Evolutionary conservation across 2,888 invertebrate genomes (phyloP), one percentile per base, ranked within the genome.

Genomic region (Andrena fulva): DNA sequence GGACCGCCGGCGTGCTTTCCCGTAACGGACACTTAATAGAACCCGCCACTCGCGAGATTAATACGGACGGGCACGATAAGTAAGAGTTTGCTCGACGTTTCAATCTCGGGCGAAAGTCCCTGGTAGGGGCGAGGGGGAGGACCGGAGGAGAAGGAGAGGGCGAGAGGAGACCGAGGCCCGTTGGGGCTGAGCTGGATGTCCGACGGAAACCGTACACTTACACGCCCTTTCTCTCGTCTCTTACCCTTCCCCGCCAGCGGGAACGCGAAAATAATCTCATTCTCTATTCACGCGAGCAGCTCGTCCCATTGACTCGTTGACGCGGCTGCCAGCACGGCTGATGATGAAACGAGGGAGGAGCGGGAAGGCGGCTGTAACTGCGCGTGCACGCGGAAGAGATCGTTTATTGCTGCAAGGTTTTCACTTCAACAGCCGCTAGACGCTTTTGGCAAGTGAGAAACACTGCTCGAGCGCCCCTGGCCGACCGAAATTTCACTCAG

Each of bases 201-300:
- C 50, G 50, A 68, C 59, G 72, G 35, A 66, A 80, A 78, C 20
- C 52, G 59, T 48, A 60, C 35, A 54, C 69, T 31, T 10, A 72
- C 60, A 20, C 54, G 56, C 24, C 54, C 73, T 74, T 56, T 69
- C 42, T 81, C 68, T 79, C 16, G 56, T 27, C 50, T n/a, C 33
- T 72, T 77, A 66, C 73, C 71, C 50, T 24, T 84, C 80, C 80
- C 81, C 85, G 76, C 79, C 82, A 85, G 85, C 80, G 80, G 86
- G 85, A 86, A 89, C 86, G 86, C 84, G 87, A 87, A 90, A 90
- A 90, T 90, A 87, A 85, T 86, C 87, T 86, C 87, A 85, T 90
- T 87, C 85, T 71, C 85, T 84, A 89, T 89, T 90, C 90, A 88
- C 85, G 79, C 83, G 70, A 82, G 68, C 59, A 16, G 54, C 72